phyloP scores from a whole-genome alignment of 1,140 invertebrate species.

The Orius insidiosus region DNA sequence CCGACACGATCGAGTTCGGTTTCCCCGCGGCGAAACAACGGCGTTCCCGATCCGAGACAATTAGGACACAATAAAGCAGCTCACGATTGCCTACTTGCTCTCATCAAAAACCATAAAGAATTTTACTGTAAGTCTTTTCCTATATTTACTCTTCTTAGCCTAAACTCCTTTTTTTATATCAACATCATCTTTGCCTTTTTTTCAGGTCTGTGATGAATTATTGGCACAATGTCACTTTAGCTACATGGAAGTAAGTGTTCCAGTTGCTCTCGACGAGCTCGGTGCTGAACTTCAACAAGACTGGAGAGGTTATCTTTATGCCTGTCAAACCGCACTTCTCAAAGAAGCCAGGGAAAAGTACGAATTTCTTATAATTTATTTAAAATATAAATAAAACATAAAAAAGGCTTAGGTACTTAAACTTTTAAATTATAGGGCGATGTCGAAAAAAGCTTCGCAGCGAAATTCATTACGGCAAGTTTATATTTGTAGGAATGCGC shows the following conservation, averaged over 20 bases:
- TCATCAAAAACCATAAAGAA: slow-evolving; percentile 60
- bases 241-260: slow-evolving; percentile 71
- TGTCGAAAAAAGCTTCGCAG: too few species aligned
- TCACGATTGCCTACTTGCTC: slow-evolving; percentile 71
- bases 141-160: too few species aligned
- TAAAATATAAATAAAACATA: too few species aligned
- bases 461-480: too few species aligned
- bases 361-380: slow-evolving; percentile 24
- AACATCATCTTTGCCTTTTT: too few species aligned
- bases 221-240: slow-evolving; percentile 73
- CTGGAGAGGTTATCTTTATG: slow-evolving; percentile 63
- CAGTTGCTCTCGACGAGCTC: slow-evolving; percentile 43
- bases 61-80: slow-evolving; percentile 77
- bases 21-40: slow-evolving; percentile 36
- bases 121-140: slow-evolving; percentile 67
- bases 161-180: too few species aligned
- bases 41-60: slow-evolving; percentile 69
- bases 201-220: slow-evolving; percentile 58
- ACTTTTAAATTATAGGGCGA: too few species aligned
- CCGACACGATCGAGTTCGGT: slow-evolving; percentile 30
- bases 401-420: too few species aligned
- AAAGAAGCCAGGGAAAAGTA: slow-evolving; percentile 73
- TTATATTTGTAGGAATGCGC: too few species aligned
- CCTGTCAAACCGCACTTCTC: slow-evolving; percentile 65
- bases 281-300: slow-evolving; percentile 50